Base-by-base conservation (phyloP, 2,113 vertebrate genomes). In the Morone saxatilis region DNA sequence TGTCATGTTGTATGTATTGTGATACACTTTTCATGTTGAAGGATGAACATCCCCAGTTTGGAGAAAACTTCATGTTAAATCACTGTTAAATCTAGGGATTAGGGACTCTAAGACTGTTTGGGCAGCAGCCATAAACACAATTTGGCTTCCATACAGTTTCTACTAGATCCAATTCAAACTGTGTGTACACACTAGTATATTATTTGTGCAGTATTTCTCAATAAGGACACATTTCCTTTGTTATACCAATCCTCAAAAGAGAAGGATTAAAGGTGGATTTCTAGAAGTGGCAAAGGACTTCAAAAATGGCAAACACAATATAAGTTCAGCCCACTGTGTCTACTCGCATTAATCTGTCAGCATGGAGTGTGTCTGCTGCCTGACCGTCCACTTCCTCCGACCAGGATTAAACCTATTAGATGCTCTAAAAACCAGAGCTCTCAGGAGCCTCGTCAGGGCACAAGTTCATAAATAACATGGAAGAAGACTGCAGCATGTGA, bases 331-430 rank as follows among this genome's bases (percentile, higher is more conserved):
- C 7, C 17, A 22, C 17, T 1, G 13, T 43, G 66, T 41, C 59
- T 11, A 16, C 22, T 51, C 31, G 1, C 20, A 43, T 76, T 69
- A 88, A 76, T 80, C 61, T 56, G 19, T 74, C 43, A 54, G 38
- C 31, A 56, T 53, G 62, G 31, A 70, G 70, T 7, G 41, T 54
- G 43, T 5, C 57, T 81, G 25, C 57, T 61, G 72, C 7, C 45
- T 4, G 19, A 50, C 68, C 67, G 80, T 68, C 73, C 41, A 1
- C 40, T 47, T 61, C 41, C 69, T 82, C 68, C 31, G 9, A 80
- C 73, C 22, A 40, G 78, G 70, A 81, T 68, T 19, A 86, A 86
- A 83, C 71, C 78, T 63, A 56, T 85, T 74, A 71, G 51, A n/a
- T 68, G 25, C 45, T 82, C 48, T 71, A 82, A 62, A 81, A 75